These are phyloP conservation scores for Polypterus bichir DNA, from an alignment of 2,113 vertebrate genomes.

Conservation along the genomic window DNA sequence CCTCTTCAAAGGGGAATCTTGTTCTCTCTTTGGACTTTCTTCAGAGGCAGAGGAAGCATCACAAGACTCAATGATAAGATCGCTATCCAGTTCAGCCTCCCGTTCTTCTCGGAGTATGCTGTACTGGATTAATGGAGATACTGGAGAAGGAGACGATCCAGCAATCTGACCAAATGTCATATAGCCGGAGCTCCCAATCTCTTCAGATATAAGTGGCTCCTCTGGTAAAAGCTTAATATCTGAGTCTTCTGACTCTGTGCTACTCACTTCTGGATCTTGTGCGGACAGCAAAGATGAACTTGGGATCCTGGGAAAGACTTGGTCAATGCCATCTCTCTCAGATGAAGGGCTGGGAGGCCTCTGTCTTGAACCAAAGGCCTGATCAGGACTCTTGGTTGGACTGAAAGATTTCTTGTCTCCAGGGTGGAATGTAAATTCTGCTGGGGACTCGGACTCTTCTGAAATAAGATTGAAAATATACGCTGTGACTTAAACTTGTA, in stretches of 20 bases:
- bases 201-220: constrained; percentile 60
- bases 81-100: constrained; percentile 91
- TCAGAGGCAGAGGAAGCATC: constrained; percentile 76
- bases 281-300: constrained; percentile 19
- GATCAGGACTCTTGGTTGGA: constrained; percentile 48
- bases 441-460: constrained; percentile 56
- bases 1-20: constrained; percentile 67
- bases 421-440: constrained; percentile 49
- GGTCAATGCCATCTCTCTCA: constrained; percentile 22
- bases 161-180: constrained; percentile 62
- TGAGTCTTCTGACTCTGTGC: constrained; percentile 82
- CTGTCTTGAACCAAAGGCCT: constrained; percentile 37
- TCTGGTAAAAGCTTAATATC: constrained; percentile 89
- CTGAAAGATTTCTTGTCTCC: constrained; percentile 53
- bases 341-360: neutral
- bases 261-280: constrained; percentile 69
- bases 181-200: constrained; percentile 57
- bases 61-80: constrained; percentile 85
- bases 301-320: constrained; percentile 26
- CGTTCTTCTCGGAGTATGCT: constrained; percentile 91
- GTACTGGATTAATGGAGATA: constrained; percentile 68
- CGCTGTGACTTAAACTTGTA: neutral
- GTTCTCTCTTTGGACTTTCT: constrained; percentile 89
- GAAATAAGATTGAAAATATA: constrained; percentile 8
- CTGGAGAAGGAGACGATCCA: constrained; percentile 61